A percentile compares a stretch with the other conserved stretches of the same genome.
These are phyloP conservation scores for Tetrapedia diversipes DNA, from an alignment of 2,888 invertebrate genomes.

Conservation along the genomic window DNA sequence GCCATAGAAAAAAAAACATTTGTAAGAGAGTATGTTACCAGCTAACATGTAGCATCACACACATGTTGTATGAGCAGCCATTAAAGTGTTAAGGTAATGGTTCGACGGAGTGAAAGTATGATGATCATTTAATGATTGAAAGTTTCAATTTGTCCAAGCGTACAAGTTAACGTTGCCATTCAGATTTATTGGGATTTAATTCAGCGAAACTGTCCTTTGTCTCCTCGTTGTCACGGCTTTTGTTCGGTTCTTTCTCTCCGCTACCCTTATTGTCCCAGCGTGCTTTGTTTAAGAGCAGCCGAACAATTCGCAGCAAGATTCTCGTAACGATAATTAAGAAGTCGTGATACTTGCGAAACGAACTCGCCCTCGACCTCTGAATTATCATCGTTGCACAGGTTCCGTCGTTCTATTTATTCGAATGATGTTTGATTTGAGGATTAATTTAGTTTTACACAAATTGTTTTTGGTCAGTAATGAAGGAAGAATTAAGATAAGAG, in stretches of 20 bases:
- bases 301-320: constrained; percentile 5
- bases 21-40: too few relatives aligned
- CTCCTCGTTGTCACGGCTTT: constrained; percentile 10
- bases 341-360: not conserved
- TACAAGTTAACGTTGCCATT: not conserved
- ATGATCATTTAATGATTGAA: constrained; percentile 24
- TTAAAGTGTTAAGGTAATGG: too few relatives aligned
- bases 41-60: too few relatives aligned
- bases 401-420: too few relatives aligned
- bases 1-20: too few relatives aligned
- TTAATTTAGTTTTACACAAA: too few relatives aligned
- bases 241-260: not conserved
- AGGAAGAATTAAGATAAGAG: too few relatives aligned
- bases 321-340: constrained; percentile 15
- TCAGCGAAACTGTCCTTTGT: constrained; percentile 4
- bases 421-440: too few relatives aligned
- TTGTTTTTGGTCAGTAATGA: too few relatives aligned
- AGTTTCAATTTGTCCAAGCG: constrained; percentile 12
- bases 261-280: too few relatives aligned
- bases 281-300: not conserved
- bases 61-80: too few relatives aligned
- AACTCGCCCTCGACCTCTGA: not conserved
- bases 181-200: not conserved
- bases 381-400: not conserved
- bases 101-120: too few relatives aligned